Evolutionary conservation across 2,797 vertebrate species (phyloP).

Genomic region (Sebastes hopkinsi): DNA sequence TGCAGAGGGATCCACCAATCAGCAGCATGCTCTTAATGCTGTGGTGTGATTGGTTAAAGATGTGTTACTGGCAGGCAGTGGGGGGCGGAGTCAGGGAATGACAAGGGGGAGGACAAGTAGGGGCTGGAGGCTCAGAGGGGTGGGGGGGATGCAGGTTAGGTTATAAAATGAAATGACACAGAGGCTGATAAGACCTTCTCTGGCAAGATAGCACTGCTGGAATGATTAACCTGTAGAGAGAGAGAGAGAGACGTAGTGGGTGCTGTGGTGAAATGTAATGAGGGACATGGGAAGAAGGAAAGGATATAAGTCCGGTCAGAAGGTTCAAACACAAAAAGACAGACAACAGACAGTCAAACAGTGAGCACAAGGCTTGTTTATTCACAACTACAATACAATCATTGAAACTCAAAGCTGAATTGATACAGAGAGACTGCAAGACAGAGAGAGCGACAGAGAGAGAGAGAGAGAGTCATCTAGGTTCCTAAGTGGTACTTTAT

Average conservation of each 20-base stretch:
- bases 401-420: neutral
- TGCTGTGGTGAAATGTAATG: constrained; percentile 20
- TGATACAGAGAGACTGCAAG: neutral
- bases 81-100: constrained; percentile 69
- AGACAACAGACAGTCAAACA: neutral
- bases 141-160: constrained; percentile 82
- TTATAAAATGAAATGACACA: constrained; percentile 99
- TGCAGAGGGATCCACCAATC: constrained; percentile 81
- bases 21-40: constrained; percentile 69
- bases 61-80: constrained; percentile 55
- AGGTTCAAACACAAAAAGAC: constrained; percentile 2
- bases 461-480: neutral
- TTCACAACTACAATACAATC: neutral
- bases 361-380: neutral
- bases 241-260: neutral
- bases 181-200: constrained; percentile 91
- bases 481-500: neutral
- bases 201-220: constrained; percentile 88
- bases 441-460: neutral
- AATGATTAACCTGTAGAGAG: constrained; percentile 92
- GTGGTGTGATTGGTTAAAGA: constrained; percentile 81
- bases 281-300: neutral
- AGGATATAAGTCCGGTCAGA: constrained; percentile 21
- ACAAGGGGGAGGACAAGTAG: constrained; percentile 76
- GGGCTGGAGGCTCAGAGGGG: constrained; percentile 2